Conservation (phyloP, 2,797 vertebrate species). For the Lycodopsis pacificus region DNA sequence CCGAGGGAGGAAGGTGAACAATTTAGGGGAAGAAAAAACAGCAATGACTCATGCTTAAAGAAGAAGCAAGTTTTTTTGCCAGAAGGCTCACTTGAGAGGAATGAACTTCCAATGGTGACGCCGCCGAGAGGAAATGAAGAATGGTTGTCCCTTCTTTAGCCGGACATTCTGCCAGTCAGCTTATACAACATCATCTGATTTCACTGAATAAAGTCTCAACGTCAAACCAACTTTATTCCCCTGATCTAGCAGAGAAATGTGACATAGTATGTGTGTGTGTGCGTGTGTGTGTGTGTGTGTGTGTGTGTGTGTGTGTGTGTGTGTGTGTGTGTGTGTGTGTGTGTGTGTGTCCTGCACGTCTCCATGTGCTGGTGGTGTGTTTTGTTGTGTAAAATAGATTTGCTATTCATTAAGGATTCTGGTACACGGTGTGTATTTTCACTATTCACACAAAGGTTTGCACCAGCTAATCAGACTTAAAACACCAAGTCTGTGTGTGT, state of each 20-base stretch:
- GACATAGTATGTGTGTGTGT: not conserved
- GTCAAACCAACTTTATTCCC: conserved; percentile 86
- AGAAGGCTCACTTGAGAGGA: conserved; percentile 31
- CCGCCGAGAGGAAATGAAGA: conserved; percentile 11
- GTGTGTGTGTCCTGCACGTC: not conserved
- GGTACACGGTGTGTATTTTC: conserved; percentile 84
- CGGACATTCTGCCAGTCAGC: conserved; percentile 39
- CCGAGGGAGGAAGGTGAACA: conserved; percentile 23
- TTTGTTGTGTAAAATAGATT: conserved; percentile 58
- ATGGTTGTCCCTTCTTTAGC: not conserved
- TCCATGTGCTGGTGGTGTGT: not conserved
- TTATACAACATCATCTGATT: conserved; percentile 69
- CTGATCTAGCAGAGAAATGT: conserved; percentile 78
- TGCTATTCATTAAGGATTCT: conserved; percentile 83
- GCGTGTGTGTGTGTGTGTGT: conserved; percentile 8
- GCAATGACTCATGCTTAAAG: conserved; percentile 25
- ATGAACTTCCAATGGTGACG: conserved; percentile 13
- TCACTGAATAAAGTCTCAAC: conserved; percentile 84
- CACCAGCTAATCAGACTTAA: conserved; percentile 88
- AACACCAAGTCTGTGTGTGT: conserved; percentile 75
- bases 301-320: not conserved
- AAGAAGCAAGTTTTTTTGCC: conserved; percentile 19
- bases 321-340: conserved; percentile 8
- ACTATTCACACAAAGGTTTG: conserved; percentile 90
- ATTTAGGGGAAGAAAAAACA: conserved; percentile 2